These are phyloP conservation scores for Galerucella nymphaeae DNA, from an alignment of 2,888 invertebrate genomes.

Conservation along the genomic window DNA sequence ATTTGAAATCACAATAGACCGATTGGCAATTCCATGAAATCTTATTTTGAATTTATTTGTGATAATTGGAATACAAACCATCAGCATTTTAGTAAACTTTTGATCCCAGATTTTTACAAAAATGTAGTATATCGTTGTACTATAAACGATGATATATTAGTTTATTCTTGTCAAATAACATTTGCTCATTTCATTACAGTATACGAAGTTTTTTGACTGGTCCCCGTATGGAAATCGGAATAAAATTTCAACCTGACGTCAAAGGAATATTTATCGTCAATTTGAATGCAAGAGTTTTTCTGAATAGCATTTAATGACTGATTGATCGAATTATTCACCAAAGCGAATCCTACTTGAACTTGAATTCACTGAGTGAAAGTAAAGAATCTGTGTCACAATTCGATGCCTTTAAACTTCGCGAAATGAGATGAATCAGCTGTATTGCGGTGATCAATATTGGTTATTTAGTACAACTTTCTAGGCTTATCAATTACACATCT, in stretches of 20 bases:
- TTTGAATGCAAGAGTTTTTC: background rate
- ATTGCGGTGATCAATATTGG: constrained; percentile 9
- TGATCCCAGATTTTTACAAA: too few species aligned
- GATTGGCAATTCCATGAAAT: too few species aligned
- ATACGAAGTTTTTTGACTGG: too few species aligned
- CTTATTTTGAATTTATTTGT: too few species aligned
- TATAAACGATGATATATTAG: too few species aligned
- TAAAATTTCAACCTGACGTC: background rate
- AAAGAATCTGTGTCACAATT: constrained; percentile 20
- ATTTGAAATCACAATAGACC: too few species aligned
- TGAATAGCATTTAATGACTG: background rate
- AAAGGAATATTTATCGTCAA: background rate
- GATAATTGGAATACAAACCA: too few species aligned
- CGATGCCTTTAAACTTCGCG: constrained; percentile 3
- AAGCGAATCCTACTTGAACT: constrained; percentile 10
- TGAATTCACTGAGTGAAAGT: constrained; percentile 31
- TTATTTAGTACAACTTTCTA: constrained; percentile 22
- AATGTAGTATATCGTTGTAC: too few species aligned
- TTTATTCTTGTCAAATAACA: too few species aligned
- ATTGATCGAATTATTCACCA: background rate
- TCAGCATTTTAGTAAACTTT: too few species aligned
- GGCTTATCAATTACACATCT: constrained; percentile 1
- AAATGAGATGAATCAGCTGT: constrained; percentile 15
- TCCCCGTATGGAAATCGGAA: too few species aligned
- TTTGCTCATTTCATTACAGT: too few species aligned